Percentiles rank a stretch among this genome's conserved stretches.
Conservation (phyloP, 2,888 invertebrate genomes). For the Amiota communis region DNA sequence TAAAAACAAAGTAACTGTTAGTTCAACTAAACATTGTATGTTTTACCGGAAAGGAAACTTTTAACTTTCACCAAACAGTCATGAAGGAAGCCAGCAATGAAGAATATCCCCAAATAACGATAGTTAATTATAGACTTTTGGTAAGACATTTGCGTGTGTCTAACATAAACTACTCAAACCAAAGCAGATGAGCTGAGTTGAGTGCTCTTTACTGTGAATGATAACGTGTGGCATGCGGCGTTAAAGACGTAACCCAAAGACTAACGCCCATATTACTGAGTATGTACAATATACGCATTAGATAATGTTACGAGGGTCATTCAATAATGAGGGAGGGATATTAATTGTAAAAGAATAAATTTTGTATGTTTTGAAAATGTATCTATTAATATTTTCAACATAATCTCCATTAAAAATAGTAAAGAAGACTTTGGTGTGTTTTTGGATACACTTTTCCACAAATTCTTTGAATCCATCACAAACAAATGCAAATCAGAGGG, state of each 20-base stretch:
- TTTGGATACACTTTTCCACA: too few relatives aligned
- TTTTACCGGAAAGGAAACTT: constrained; percentile 44
- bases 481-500: too few relatives aligned
- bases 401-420: too few relatives aligned
- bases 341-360: not conserved
- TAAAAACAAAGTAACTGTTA: constrained; percentile 53
- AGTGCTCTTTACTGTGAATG: not conserved
- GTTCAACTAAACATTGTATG: not conserved
- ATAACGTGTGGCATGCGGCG: not conserved
- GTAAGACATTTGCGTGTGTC: constrained; percentile 20
- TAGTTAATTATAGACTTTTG: not conserved
- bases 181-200: not conserved
- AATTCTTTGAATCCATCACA: too few relatives aligned
- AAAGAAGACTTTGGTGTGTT: too few relatives aligned
- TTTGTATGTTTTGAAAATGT: too few relatives aligned
- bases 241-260: constrained; percentile 24
- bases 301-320: constrained; percentile 4
- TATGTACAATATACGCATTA: not conserved
- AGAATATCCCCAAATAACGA: not conserved
- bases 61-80: not conserved
- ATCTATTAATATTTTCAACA: too few relatives aligned
- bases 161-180: not conserved
- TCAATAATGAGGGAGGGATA: not conserved
- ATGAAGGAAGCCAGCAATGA: not conserved
- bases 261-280: constrained; percentile 21